phyloP scores from a whole-genome alignment of 2,113 vertebrate species.

The Oreotrochilus melanogaster region DNA sequence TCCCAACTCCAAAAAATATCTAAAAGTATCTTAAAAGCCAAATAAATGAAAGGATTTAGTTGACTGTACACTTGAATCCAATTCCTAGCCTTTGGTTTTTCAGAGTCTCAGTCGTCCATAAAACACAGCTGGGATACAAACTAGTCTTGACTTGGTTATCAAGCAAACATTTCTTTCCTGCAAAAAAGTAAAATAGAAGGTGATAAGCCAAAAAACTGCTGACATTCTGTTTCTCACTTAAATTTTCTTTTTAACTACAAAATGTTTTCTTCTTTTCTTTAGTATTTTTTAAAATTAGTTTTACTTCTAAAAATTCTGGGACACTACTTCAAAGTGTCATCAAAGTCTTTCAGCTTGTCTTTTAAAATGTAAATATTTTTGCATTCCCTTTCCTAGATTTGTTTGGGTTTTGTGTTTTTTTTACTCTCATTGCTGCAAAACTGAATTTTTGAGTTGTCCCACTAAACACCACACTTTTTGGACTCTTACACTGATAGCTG shows the following conservation, averaged over 20 bases:
- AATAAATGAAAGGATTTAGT: neutral
- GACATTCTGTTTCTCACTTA: neutral
- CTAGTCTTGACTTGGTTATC: neutral
- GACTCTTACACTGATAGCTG: neutral
- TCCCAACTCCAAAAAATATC: neutral
- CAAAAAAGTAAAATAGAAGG: neutral
- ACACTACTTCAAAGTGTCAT: neutral
- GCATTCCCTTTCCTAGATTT: neutral
- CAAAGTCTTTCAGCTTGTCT: neutral
- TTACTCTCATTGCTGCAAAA: neutral
- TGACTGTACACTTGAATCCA: neutral
- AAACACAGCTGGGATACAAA: neutral
- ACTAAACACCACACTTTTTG: neutral
- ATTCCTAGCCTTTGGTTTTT: neutral
- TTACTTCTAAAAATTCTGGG: neutral
- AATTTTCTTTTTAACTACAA: neutral
- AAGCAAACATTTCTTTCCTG: fast-evolving
- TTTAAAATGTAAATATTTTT: neutral
- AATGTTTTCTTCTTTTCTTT: neutral
- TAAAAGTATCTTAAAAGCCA: neutral
- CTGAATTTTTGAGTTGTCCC: neutral
- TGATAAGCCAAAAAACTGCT: neutral
- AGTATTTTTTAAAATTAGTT: neutral
- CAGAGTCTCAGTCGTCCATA: neutral
- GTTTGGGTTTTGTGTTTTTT: neutral